Percentiles rank a stretch among this genome's conserved stretches.
Evolutionary conservation across 2,888 invertebrate genomes (phyloP).

Genomic region (Epirrhoe tristata): DNA sequence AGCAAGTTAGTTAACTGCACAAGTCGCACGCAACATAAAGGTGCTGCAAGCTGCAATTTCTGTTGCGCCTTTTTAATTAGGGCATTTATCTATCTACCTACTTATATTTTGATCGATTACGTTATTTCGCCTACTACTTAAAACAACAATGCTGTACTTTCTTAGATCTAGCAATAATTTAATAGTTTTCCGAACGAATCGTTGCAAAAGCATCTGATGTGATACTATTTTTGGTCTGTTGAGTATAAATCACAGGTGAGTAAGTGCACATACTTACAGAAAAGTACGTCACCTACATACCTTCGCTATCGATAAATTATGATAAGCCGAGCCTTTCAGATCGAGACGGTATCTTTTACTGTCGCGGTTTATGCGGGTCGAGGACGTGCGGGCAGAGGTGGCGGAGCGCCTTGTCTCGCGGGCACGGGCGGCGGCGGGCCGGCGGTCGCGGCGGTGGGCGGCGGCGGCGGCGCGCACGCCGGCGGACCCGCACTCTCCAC

Average conservation of each 20-base stretch:
- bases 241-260: slow-evolving; percentile 5
- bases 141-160: not conserved
- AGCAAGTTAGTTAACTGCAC: too few species aligned
- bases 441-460: slow-evolving; percentile 67
- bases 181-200: slow-evolving; percentile 1
- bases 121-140: not conserved
- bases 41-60: not conserved
- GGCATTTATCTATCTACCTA: not conserved
- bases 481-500: slow-evolving; percentile 59
- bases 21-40: not conserved
- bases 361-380: slow-evolving; percentile 56
- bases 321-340: slow-evolving; percentile 9
- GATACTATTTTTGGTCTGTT: slow-evolving; percentile 16
- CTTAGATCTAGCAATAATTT: not conserved
- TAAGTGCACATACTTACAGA: not conserved
- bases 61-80: not conserved
- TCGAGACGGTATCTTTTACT: slow-evolving; percentile 1
- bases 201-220: slow-evolving; percentile 15
- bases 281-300: not conserved
- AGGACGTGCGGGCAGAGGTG: slow-evolving; percentile 88
- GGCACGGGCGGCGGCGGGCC: slow-evolving; percentile 81
- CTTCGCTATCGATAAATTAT: not conserved
- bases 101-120: not conserved
- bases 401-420: slow-evolving; percentile 86
- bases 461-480: slow-evolving; percentile 85